A percentile compares a stretch with the other conserved stretches of the same genome.
phyloP scores from a whole-genome alignment of 2,113 vertebrate species.

The Suricata suricatta region DNA sequence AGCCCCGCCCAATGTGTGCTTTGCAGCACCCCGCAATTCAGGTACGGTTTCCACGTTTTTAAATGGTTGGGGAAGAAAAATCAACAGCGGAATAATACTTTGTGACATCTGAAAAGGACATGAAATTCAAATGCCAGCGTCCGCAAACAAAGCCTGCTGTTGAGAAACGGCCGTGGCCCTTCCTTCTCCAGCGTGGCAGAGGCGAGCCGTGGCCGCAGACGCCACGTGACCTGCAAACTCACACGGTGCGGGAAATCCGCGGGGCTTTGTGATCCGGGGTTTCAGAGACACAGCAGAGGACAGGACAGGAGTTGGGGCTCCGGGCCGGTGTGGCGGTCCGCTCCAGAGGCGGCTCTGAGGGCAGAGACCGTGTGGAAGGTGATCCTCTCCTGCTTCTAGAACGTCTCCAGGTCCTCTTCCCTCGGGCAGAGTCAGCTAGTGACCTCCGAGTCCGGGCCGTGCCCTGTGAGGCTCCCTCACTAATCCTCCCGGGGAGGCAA shows the following conservation, averaged over 20 bases:
- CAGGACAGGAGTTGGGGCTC: not conserved
- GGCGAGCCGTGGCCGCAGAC: fast-evolving
- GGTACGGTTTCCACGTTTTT: not conserved
- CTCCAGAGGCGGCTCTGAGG: not conserved
- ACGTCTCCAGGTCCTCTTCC: not conserved
- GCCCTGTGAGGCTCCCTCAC: not conserved
- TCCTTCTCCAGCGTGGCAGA: not conserved
- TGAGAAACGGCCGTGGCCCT: not conserved
- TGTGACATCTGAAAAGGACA: not conserved
- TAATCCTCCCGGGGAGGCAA: not conserved
- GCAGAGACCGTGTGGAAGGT: fast-evolving
- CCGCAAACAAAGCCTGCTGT: not conserved
- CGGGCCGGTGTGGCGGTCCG: fast-evolving
- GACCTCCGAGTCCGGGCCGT: not conserved
- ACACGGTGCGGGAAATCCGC: fast-evolving
- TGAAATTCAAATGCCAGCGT: not conserved
- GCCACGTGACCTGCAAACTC: fast-evolving
- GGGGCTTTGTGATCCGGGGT: not conserved
- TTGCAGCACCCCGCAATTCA: not conserved
- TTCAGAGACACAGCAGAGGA: not conserved
- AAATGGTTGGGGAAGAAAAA: not conserved
- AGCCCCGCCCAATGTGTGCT: not conserved
- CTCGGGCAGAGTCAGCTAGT: not conserved
- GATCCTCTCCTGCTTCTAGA: not conserved
- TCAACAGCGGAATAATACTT: not conserved